A percentile compares a stretch with the other conserved stretches of the same genome.
phyloP scores from a whole-genome alignment of 2,888 invertebrate genomes.

The Boloria selene region DNA sequence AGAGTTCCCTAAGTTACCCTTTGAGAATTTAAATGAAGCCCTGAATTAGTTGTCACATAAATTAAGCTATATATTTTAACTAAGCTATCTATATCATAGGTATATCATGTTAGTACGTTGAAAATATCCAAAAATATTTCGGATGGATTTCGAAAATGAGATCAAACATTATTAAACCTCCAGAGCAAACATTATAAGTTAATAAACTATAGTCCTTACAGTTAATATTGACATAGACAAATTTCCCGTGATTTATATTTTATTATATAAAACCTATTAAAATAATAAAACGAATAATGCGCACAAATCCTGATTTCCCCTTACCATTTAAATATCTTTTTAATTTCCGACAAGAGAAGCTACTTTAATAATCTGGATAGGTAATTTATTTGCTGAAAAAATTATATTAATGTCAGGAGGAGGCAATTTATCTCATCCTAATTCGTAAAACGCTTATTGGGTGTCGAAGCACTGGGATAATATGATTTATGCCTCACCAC shows the following conservation, averaged over 20 bases:
- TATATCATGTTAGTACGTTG: neutral
- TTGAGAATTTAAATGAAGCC: conserved; percentile 22
- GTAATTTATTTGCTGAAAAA: conserved; percentile 71
- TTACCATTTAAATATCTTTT: neutral
- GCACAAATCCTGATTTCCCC: neutral
- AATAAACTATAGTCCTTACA: no score
- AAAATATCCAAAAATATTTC: no score
- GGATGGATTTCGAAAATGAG: no score
- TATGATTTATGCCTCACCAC: conserved; percentile 62
- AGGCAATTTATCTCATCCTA: conserved; percentile 73
- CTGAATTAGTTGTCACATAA: conserved; percentile 7
- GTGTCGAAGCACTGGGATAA: conserved; percentile 65
- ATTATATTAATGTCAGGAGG: conserved; percentile 68
- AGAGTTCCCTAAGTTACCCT: conserved; percentile 17
- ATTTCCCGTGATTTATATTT: no score
- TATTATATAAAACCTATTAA: no score
- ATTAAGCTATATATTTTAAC: neutral
- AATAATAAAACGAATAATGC: no score
- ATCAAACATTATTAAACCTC: no score
- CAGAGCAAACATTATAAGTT: no score
- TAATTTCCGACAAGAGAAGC: neutral
- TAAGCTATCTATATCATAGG: neutral
- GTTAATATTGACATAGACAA: no score
- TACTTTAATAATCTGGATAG: conserved; percentile 52
- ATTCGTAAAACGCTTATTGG: conserved; percentile 77